Evolutionary conservation across 2,888 invertebrate genomes (phyloP), one percentile per base, ranked within the genome.

Genomic region (Sinotaia quadrata): DNA sequence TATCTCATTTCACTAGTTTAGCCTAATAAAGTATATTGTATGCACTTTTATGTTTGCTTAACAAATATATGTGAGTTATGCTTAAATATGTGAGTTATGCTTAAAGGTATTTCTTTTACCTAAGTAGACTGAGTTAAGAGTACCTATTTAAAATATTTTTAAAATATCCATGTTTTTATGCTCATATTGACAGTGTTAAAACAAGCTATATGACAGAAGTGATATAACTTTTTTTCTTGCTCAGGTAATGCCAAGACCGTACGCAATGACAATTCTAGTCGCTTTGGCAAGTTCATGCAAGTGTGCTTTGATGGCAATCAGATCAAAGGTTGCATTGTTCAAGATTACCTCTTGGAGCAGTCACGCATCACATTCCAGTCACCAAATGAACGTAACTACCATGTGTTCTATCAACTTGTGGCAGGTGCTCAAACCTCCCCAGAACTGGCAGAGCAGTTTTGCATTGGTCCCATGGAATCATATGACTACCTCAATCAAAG

Each of bases 281-380:
- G 98, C 73, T 98, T 97, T 85, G 98, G 98, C 76, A 98, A 98
- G 90, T 96, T 96, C 87, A 91, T 97, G 80, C 96, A 98, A 90
- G 94, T 97, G 54, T 95, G 95, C 87, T 97, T 97, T 88, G 93
- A 94, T 90, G 81, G 90, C 89, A 89, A 75, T 52, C 81, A 85
- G 65, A 85, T 85, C 68, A 84, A 81, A 70, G 85, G 85, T 51
- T 85, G 85, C 75, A 83, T 85, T 63, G 81, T 87, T 36, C 83
- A 92, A 91, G 97, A 97, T 88, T 97, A 97, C 88, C 91, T 97
- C 34, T 88, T 97, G 78, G 98, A 98, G 87, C 96, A 97, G 88
- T 96, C 96, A 0, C 91, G 97, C 76, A 96, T 98, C 68, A 84
- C 83, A 66, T 82, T 85, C 73, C 95, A 97, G 88, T 93, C 95